Evolutionary conservation across 1,140 invertebrate species (phyloP).

Genomic region (Dendrolimus kikuchii): DNA sequence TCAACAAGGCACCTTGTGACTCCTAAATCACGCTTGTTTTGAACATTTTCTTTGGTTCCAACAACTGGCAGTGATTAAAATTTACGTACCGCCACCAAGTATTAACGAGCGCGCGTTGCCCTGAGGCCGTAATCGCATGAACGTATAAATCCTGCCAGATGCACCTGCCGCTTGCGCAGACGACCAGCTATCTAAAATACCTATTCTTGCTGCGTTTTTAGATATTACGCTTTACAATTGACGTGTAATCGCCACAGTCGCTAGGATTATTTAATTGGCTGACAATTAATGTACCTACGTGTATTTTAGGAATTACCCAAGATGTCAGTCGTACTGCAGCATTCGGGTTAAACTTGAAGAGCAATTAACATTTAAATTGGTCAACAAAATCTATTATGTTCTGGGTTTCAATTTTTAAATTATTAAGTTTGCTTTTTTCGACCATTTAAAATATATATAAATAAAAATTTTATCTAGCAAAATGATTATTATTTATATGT

Average conservation of each 20-base stretch:
- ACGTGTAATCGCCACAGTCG: neutral
- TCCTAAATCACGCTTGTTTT: conserved; percentile 63
- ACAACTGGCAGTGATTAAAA: conserved; percentile 69
- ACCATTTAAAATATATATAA: too few species aligned
- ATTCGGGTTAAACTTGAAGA: too few species aligned
- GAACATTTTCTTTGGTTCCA: conserved; percentile 55
- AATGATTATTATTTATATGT: too few species aligned
- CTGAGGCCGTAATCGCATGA: conserved; percentile 42
- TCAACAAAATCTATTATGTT: too few species aligned
- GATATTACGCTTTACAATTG: conserved; percentile 5
- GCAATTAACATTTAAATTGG: too few species aligned
- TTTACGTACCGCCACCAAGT: conserved; percentile 65
- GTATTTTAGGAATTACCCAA: too few species aligned
- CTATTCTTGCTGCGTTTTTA: conserved; percentile 24
- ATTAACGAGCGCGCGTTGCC: conserved; percentile 59
- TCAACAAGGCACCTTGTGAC: conserved; percentile 35
- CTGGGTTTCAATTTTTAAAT: too few species aligned
- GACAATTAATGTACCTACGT: too few species aligned
- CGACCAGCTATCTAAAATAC: conserved; percentile 18
- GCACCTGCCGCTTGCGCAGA: conserved; percentile 49
- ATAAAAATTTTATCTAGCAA: too few species aligned
- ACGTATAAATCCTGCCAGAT: conserved; percentile 64
- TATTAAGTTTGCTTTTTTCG: too few species aligned
- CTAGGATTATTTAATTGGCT: too few species aligned
- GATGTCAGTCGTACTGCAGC: too few species aligned